phyloP scores from a whole-genome alignment of 2,113 vertebrate species.

The Galeopterus variegatus region DNA sequence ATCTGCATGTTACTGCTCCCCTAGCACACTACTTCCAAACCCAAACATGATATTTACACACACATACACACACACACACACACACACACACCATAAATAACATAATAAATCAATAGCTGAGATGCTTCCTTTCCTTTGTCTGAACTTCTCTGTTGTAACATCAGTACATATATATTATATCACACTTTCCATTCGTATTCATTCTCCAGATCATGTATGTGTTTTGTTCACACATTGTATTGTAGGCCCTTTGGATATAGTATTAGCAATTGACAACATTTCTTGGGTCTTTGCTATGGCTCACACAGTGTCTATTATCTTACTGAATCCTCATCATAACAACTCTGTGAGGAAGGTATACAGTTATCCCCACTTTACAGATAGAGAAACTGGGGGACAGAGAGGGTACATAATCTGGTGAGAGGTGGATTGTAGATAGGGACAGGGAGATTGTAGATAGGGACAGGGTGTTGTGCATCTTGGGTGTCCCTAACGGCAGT shows the following conservation, averaged over 20 bases:
- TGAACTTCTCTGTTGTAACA: neutral
- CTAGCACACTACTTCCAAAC: neutral
- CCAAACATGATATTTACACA: neutral
- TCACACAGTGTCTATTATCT: neutral
- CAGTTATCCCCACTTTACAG: neutral
- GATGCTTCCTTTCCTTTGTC: neutral
- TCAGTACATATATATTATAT: neutral
- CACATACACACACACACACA: neutral
- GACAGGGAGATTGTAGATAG: neutral
- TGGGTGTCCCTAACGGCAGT: neutral
- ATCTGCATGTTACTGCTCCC: neutral
- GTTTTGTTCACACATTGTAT: neutral
- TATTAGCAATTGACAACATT: neutral
- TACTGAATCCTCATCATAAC: neutral
- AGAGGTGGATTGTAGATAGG: neutral
- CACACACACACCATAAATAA: neutral
- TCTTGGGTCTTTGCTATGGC: neutral
- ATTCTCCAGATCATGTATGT: neutral
- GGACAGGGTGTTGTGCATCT: neutral
- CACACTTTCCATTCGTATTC: neutral
- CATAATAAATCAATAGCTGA: neutral
- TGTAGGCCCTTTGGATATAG: neutral
- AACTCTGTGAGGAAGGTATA: neutral
- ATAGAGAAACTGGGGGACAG: neutral
- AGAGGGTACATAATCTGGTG: neutral